phyloP scores from a whole-genome alignment of 2,113 vertebrate genomes.

The Rhagologus leucostigma region DNA sequence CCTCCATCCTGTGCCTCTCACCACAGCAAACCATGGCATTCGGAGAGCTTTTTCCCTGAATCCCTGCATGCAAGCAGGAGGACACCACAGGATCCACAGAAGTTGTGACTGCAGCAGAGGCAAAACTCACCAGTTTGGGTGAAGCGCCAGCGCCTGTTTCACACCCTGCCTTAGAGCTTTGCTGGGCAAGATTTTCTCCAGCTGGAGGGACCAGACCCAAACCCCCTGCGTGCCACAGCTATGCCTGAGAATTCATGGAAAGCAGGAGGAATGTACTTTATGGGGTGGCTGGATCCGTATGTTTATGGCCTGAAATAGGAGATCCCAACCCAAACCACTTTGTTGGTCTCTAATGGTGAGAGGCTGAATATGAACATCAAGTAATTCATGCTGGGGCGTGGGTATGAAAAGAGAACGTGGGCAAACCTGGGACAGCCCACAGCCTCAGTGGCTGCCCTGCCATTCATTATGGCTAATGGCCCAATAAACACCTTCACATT shows the following conservation, averaged over 20 bases:
- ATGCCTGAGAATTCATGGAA: neutral
- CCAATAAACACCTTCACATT: conserved; percentile 1
- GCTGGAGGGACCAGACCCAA: neutral
- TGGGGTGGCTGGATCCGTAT: neutral
- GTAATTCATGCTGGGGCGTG: neutral
- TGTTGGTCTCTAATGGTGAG: neutral
- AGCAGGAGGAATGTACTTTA: neutral
- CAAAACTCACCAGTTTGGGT: neutral
- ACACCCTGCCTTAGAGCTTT: accelerated
- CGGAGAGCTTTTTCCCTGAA: neutral
- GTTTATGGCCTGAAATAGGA: conserved; percentile 41
- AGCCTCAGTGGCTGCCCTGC: neutral
- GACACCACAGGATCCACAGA: neutral
- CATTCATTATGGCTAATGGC: neutral
- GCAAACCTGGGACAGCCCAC: neutral
- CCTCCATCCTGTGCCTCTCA: neutral
- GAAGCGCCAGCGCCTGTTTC: neutral
- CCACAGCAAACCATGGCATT: neutral
- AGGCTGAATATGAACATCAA: neutral
- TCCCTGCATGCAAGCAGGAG: neutral
- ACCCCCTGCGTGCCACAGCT: neutral
- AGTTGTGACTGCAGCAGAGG: neutral
- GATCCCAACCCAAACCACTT: neutral
- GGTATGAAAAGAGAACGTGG: neutral
- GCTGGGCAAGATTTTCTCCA: neutral